Base-by-base conservation (phyloP, 2,797 vertebrate species). In the Coregonus ussuriensis region DNA sequence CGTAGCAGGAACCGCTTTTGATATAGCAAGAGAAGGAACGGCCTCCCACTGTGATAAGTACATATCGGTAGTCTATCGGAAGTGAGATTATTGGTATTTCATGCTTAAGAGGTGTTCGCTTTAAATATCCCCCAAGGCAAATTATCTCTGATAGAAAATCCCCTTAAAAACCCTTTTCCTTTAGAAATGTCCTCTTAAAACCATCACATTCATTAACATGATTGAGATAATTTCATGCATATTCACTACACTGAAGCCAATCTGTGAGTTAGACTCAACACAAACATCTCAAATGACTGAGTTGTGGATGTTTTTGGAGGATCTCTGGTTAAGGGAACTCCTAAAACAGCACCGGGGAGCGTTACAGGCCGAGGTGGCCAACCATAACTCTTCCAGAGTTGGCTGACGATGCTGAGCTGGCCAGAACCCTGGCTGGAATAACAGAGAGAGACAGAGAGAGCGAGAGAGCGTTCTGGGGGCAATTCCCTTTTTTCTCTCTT, bases 381-480 rank as follows among this genome's bases (percentile, higher is more conserved):
- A 35, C 37, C n/a, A n/a, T 65, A 66, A 79, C 69, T 66, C 29
- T 63, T 21, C 37, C 52, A 33, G 29, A 75, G 69, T 75, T 72
- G 52, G 74, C 74, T 37, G 25, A 59, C 0, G n/a, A 51, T 62
- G 74, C 29, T 67, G 37, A 15, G 47, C 47, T 62, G 62, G 72
- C 70, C 35, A 70, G 31, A 69, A 15, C 41, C 62, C 21, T 53
- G 41, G 63, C 33, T 73, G 75, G 77, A 76, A 83, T 65, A 80
- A 77, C 51, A 47, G 73, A 69, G 56, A n/a, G 33, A 62, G 35
- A 14, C 31, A 35, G 71, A 31, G 68, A 47, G 53, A 35, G 68
- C 41, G 6, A 18, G 15, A 51, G 68, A 31, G 6, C 51, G 72
- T 65, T 74, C 56, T 9, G 65, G 69, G 68, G 47, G 54, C 37